Base-by-base conservation (phyloP, 2,888 invertebrate genomes). In the Drosophila macrospina region DNA sequence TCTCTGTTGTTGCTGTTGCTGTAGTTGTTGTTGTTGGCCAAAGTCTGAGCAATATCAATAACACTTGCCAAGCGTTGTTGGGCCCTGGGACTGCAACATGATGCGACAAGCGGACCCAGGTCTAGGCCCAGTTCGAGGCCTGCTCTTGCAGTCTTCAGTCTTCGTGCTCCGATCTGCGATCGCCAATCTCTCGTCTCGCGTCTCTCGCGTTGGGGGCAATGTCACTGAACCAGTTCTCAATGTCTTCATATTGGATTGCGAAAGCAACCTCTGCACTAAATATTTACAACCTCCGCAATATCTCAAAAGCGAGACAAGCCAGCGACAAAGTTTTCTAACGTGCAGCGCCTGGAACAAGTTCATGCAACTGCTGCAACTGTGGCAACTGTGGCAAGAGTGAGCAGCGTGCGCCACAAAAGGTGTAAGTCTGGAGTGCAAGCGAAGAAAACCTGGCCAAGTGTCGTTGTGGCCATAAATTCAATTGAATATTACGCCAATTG, bases 401-500 rank as follows among this genome's bases (percentile, higher is more conserved):
- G 48, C 34, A 11, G 5, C 34, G 30, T 20, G 34, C 32, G 36
- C 69, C 86, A 83, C 86, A 80, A 86, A 81, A 84, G 81, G 87
- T 81, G 81, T 44, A 64, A 63, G 44, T 57, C 51, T 65, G 32
- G 10, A 34, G 36, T 42, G 42, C 54, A 32, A 51, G 34, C 16
- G 52, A 10, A 34, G 50, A 56, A 67, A 59, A 74, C 66, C 71
- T 74, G 72, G 72, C 80, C 77, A 80, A 88, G 88, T 88, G 85
- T 89, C 81, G 89, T 80, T 85, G 80, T 89, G 78, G 76, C 87
- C 87, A 89, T 89, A 90, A 88, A 89, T 90, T 87, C 89, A 88
- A 89, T 89, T 90, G 88, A 86, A 90, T 89, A 90, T 89, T 89
- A 87, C 87, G 89, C 82, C 80, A 88, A 88, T 86, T 89, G 83